phyloP scores from a whole-genome alignment of 2,113 vertebrate species.

The Syngnathoides biaculeatus region DNA sequence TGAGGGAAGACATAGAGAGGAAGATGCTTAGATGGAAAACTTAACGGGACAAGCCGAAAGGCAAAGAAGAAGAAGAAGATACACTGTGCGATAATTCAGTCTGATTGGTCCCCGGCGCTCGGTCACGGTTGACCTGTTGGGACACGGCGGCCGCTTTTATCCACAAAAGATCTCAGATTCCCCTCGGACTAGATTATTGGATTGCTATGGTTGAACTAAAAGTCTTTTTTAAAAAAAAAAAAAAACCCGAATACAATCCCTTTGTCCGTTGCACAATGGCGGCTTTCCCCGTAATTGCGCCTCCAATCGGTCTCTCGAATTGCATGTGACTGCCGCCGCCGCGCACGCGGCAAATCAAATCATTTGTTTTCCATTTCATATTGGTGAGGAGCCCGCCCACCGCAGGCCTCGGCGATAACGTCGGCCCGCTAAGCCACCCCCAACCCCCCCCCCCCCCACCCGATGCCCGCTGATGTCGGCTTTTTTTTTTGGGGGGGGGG shows the following conservation, averaged over 20 bases:
- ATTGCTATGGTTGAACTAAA: neutral
- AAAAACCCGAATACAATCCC: neutral
- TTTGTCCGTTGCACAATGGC: constrained; percentile 6
- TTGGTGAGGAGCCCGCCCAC: constrained; percentile 50
- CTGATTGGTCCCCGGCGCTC: neutral
- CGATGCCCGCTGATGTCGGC: constrained; percentile 56
- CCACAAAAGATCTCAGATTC: neutral
- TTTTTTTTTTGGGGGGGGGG: too few species aligned
- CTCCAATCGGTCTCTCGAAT: constrained; percentile 52
- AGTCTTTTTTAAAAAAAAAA: constrained; percentile 5
- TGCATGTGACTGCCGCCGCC: constrained; percentile 49
- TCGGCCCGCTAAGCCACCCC: constrained; percentile 48
- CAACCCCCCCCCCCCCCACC: neutral
- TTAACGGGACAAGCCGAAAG: too few species aligned
- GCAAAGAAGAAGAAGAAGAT: too few species aligned
- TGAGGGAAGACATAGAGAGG: too few species aligned
- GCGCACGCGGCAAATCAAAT: constrained; percentile 52
- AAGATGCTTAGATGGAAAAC: too few species aligned
- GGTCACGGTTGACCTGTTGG: too few species aligned
- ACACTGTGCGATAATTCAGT: neutral
- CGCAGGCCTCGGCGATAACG: constrained; percentile 43
- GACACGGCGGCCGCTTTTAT: neutral
- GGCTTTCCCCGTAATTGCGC: constrained; percentile 31
- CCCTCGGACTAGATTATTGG: neutral
- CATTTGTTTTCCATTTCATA: constrained; percentile 57